Evolutionary conservation across 2,888 invertebrate species (phyloP), one percentile per base, ranked within the genome.

Genomic region (Torymus aiolomorphi): DNA sequence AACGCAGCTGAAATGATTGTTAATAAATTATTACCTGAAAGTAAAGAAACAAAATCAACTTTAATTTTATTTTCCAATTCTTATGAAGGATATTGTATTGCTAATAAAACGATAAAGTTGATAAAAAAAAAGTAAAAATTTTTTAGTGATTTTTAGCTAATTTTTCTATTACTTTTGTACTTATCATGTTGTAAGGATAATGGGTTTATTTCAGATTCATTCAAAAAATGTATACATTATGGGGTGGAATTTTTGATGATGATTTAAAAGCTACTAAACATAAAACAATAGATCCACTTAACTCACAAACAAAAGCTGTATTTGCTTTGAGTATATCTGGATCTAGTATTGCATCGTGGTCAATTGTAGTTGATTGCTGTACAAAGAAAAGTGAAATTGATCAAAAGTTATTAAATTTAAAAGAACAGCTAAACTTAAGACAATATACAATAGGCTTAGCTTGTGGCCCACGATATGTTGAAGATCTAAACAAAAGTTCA

Each of bases 201-300:
- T 72, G 12, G 24, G 18, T 57, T 49, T 56, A 2, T 16, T 74
- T 4, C 13, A 76, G 61, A 42, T 69, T 69, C 42, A 54, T 3
- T 20, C 63, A 69, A 70, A 76, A 76, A 18, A 56, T 13, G 4
- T 76, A 70, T 18, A 70, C 62, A 11, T 49, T 70, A n/a, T 76
- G 70, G 76, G 76, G 56, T 14, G 69, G 62, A n/a, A 14, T 62
- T 13, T 76, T 76, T 63, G 54, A 63, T 49, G 69, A 76, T 67
- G 13, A 76, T 12, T 49, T 76, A 14, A 18, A 16, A 31, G 56
- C 56, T 13, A 42, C 56, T 56, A 5, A 70, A 13, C 51, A 63
- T 54, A 42, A 62, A 11, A 18, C 12, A 51, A 20, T 31, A 31
- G 51, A 20, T 65, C 2, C 10, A 49, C 13, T 4, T 54, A 14